phyloP scores from a whole-genome alignment of 1,140 invertebrate species.

The Drosophila ercepeae region DNA sequence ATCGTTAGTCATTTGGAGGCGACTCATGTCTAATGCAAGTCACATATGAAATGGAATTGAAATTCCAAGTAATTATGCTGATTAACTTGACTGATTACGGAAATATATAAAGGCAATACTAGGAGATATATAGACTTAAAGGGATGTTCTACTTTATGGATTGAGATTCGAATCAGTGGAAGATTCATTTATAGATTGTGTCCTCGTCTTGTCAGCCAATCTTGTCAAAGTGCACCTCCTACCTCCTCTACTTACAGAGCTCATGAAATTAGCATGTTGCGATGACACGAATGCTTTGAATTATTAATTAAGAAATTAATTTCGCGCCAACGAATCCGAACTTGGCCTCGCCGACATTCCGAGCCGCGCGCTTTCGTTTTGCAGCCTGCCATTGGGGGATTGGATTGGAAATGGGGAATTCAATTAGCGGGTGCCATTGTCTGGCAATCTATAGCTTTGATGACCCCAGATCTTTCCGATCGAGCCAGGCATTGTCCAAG shows the following conservation, averaged over 20 bases:
- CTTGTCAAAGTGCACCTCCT: background rate
- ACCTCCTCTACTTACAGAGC: background rate
- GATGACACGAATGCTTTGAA: constrained; percentile 54
- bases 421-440: constrained; percentile 59
- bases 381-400: constrained; percentile 18
- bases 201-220: no score
- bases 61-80: constrained; percentile 19
- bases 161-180: no score
- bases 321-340: constrained; percentile 39
- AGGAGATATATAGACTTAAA: constrained; percentile 31
- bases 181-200: constrained; percentile 14
- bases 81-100: constrained; percentile 27
- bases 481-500: no score
- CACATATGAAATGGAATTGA: constrained; percentile 15
- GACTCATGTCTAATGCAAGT: constrained; percentile 17
- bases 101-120: no score
- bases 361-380: constrained; percentile 45
- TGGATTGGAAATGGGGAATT: constrained; percentile 36
- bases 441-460: constrained; percentile 25
- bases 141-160: background rate
- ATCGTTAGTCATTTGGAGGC: constrained; percentile 17
- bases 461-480: constrained; percentile 3
- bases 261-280: constrained; percentile 53
- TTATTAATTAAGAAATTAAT: constrained; percentile 73
- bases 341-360: constrained; percentile 52